These are phyloP conservation scores for Catocala fraxini DNA, from an alignment of 2,888 invertebrate genomes.

Conservation along the genomic window DNA sequence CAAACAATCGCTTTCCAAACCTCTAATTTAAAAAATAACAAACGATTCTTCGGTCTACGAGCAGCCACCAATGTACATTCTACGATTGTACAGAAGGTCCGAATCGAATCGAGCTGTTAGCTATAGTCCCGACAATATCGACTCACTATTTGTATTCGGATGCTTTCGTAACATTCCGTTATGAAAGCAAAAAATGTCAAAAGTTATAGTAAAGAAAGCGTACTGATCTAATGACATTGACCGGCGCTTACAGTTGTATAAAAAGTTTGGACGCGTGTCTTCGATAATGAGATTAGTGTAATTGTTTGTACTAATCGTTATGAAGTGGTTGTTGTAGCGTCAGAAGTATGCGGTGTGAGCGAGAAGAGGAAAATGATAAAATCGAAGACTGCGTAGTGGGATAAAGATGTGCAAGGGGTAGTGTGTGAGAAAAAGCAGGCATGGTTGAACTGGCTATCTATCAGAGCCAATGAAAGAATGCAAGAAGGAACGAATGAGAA, in stretches of 20 bases:
- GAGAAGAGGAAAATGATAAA: too few relatives aligned
- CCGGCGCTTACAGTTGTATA: conserved; percentile 14
- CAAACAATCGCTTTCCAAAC: background rate
- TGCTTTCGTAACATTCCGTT: conserved; percentile 65
- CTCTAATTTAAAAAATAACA: conserved; percentile 21
- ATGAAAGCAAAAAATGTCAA: conserved; percentile 35
- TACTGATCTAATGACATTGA: conserved; percentile 31
- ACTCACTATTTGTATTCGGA: conserved; percentile 73
- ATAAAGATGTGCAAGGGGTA: too few relatives aligned
- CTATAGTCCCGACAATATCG: conserved; percentile 65
- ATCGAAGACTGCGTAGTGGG: too few relatives aligned
- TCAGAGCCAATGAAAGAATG: too few relatives aligned
- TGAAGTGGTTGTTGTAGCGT: too few relatives aligned
- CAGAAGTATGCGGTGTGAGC: too few relatives aligned
- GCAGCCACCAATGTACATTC: conserved; percentile 39
- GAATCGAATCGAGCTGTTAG: conserved; percentile 74
- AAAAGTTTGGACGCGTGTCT: conserved; percentile 12
- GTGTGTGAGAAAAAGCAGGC: too few relatives aligned
- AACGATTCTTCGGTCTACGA: conserved; percentile 35
- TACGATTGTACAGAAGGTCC: conserved; percentile 64
- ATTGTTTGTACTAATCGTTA: conserved; percentile 22
- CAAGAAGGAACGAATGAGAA: too few relatives aligned
- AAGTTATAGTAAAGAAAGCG: conserved; percentile 24
- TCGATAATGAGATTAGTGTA: conserved; percentile 28
- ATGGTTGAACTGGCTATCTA: too few relatives aligned